phyloP scores from a whole-genome alignment of 1,140 invertebrate genomes.

The Harpegnathos saltator region DNA sequence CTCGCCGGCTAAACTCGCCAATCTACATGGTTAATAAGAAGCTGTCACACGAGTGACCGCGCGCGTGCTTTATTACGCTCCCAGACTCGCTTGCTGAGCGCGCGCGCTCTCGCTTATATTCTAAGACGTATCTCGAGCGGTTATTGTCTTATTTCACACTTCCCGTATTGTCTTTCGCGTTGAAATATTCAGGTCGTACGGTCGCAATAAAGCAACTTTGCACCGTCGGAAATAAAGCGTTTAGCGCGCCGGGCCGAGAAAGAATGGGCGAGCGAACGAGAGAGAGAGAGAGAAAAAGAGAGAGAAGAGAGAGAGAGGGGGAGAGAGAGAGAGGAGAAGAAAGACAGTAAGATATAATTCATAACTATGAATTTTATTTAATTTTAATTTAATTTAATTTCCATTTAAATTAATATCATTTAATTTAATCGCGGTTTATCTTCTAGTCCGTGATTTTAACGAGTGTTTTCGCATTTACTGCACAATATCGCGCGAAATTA shows the following conservation, averaged over 20 bases:
- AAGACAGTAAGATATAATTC: too few relatives aligned
- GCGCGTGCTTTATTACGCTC: background rate
- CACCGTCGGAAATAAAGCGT: background rate
- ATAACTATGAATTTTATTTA: too few relatives aligned
- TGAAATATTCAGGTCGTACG: background rate
- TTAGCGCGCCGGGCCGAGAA: too few relatives aligned
- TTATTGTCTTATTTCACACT: background rate
- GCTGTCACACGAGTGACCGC: background rate
- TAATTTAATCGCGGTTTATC: background rate
- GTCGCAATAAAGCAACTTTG: background rate
- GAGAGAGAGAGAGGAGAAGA: too few relatives aligned
- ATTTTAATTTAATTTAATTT: background rate
- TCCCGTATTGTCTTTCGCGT: background rate
- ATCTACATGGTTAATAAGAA: conserved; percentile 36
- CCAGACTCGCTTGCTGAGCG: too few relatives aligned
- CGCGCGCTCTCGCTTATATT: conserved; percentile 7
- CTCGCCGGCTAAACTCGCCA: background rate
- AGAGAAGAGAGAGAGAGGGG: too few relatives aligned
- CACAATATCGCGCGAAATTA: background rate
- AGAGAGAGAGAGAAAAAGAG: too few relatives aligned
- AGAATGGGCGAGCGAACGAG: too few relatives aligned
- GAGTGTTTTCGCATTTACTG: background rate
- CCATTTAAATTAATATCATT: conserved; percentile 5
- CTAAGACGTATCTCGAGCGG: background rate
- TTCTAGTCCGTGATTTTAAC: background rate